Evolutionary conservation across 2,888 invertebrate species (phyloP).

Genomic region (Drosophila trichaetosa): DNA sequence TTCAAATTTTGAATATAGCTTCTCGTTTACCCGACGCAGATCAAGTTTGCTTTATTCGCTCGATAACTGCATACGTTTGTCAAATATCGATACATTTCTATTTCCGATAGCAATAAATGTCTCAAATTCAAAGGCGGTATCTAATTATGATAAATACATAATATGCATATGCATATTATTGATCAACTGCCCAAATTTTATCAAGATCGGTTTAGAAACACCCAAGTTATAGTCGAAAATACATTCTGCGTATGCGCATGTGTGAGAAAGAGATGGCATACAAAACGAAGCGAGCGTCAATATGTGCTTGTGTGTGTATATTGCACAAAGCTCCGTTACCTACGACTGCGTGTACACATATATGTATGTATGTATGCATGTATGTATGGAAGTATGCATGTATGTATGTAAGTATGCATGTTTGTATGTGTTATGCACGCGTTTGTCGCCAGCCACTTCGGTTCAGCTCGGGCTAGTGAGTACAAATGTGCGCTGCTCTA

Average conservation of each 20-base stretch:
- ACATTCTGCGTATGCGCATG: fast-evolving
- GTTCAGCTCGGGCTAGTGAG: not conserved
- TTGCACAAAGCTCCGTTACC: no score
- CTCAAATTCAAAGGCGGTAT: not conserved
- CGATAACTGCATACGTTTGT: not conserved
- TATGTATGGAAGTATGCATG: not conserved
- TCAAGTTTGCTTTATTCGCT: not conserved
- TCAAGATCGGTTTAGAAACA: not conserved
- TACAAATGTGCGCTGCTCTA: not conserved
- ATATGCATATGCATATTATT: not conserved
- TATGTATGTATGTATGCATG: not conserved
- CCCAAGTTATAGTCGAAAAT: not conserved
- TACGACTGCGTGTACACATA: no score
- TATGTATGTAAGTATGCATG: not conserved
- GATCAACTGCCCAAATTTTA: not conserved
- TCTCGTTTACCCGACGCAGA: not conserved
- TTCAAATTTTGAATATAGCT: not conserved
- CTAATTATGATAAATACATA: not conserved
- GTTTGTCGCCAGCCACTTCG: no score
- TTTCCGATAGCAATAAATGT: no score
- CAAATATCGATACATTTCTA: not conserved
- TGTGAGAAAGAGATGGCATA: no score
- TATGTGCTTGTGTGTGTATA: no score
- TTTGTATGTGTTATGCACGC: not conserved
- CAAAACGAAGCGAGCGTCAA: no score